These are phyloP conservation scores for Melikaiella ostensackeni DNA, from an alignment of 2,888 invertebrate genomes.

Conservation along the genomic window DNA sequence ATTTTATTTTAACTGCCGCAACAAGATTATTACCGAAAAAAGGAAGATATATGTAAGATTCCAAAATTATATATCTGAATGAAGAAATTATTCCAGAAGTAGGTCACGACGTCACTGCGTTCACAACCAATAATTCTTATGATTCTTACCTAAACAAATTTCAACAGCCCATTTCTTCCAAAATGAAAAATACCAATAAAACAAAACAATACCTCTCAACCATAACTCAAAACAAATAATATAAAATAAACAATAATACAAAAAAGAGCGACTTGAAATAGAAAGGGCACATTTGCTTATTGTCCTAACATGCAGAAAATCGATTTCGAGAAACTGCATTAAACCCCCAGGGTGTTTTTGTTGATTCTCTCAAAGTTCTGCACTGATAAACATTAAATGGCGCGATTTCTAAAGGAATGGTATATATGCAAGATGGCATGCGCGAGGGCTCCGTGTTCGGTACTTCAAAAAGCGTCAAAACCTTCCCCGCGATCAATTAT, in stretches of 20 bases:
- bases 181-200: neutral
- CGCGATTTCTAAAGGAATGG: constrained; percentile 38
- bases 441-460: constrained; percentile 7
- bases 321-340: neutral
- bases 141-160: neutral
- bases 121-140: neutral
- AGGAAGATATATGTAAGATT: too few relatives aligned
- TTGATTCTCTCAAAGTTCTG: constrained; percentile 26
- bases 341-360: constrained; percentile 4
- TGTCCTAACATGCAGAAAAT: neutral
- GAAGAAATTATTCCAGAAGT: neutral
- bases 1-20: neutral
- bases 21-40: neutral
- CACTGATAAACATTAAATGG: constrained; percentile 40
- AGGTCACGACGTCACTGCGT: neutral
- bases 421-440: constrained; percentile 32
- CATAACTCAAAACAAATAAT: neutral
- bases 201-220: neutral
- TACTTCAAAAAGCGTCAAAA: neutral
- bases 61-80: neutral
- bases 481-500: neutral
- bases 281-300: neutral
- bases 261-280: neutral
- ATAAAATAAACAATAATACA: neutral
- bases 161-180: neutral